Evolutionary conservation across 2,797 vertebrate genomes (phyloP).

Genomic region (Spinibarbus caldwelli): DNA sequence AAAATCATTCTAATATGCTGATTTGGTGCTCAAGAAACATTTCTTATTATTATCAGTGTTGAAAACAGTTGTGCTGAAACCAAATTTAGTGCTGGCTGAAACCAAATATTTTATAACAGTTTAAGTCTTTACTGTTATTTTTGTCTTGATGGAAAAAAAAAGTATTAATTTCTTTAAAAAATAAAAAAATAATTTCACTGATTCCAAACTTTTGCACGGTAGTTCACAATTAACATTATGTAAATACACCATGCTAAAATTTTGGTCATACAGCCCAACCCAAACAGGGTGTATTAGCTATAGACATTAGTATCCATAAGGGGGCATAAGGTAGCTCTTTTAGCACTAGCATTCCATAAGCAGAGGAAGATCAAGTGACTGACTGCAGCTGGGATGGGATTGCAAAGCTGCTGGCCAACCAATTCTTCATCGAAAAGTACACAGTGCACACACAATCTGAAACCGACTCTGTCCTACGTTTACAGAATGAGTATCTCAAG

Average conservation of each 20-base stretch:
- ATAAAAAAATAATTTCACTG: neutral
- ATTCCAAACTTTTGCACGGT: neutral
- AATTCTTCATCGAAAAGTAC: conserved; percentile 54
- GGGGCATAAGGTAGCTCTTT: conserved; percentile 62
- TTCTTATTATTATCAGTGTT: too few relatives aligned
- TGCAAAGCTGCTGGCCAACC: conserved; percentile 47
- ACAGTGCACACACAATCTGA: conserved; percentile 54
- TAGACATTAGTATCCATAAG: conserved; percentile 57
- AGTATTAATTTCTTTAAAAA: too few relatives aligned
- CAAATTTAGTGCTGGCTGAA: neutral
- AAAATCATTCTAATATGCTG: neutral
- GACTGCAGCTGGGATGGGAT: conserved; percentile 46
- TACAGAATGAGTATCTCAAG: conserved; percentile 50
- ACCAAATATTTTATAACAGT: neutral
- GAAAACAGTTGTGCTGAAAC: neutral
- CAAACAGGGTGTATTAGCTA: conserved; percentile 43
- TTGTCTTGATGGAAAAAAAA: neutral
- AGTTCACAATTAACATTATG: neutral
- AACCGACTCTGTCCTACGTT: conserved; percentile 66
- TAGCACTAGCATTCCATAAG: conserved; percentile 52
- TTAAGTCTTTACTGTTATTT: neutral
- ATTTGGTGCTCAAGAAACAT: too few relatives aligned
- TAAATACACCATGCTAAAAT: neutral
- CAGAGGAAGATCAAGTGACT: conserved; percentile 58
- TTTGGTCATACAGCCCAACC: neutral